phyloP scores from a whole-genome alignment of 2,113 vertebrate genomes.

The Phocoena phocoena region DNA sequence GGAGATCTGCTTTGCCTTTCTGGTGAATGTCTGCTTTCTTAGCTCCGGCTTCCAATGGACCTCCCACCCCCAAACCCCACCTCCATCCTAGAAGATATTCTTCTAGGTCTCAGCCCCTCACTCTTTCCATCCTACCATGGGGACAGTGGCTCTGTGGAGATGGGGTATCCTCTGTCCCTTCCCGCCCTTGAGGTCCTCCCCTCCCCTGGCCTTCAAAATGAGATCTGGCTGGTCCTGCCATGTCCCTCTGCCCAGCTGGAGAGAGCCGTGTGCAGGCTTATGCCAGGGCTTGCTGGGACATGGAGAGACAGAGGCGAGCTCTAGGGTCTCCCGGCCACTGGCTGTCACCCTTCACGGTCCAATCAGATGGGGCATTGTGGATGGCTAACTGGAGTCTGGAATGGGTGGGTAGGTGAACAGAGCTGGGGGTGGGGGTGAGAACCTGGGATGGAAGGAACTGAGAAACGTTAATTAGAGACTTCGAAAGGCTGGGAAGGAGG shows the following conservation, averaged over 20 bases:
- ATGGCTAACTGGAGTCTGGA: too few relatives aligned
- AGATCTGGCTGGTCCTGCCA: not conserved
- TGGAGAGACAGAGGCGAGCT: not conserved
- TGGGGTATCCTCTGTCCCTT: not conserved
- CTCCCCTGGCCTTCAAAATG: not conserved
- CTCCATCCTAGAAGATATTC: not conserved
- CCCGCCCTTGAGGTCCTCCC: not conserved
- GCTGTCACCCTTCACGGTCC: not conserved
- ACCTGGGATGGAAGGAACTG: not conserved
- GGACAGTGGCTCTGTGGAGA: not conserved
- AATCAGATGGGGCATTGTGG: not conserved
- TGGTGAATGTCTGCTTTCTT: not conserved
- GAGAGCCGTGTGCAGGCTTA: not conserved
- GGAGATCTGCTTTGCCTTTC: not conserved
- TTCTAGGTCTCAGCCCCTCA: not conserved
- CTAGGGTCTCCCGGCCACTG: not conserved
- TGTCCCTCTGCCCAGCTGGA: not conserved
- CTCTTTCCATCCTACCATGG: not conserved
- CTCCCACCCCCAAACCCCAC: not conserved
- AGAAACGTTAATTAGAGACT: not conserved
- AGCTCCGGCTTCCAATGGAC: not conserved
- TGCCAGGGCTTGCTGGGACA: rapidly evolving
- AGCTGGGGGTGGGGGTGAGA: not conserved
- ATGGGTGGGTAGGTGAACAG: not conserved
- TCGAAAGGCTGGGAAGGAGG: not conserved